Conservation (phyloP, 1,140 invertebrate species). For the Drosophila hydei region DNA sequence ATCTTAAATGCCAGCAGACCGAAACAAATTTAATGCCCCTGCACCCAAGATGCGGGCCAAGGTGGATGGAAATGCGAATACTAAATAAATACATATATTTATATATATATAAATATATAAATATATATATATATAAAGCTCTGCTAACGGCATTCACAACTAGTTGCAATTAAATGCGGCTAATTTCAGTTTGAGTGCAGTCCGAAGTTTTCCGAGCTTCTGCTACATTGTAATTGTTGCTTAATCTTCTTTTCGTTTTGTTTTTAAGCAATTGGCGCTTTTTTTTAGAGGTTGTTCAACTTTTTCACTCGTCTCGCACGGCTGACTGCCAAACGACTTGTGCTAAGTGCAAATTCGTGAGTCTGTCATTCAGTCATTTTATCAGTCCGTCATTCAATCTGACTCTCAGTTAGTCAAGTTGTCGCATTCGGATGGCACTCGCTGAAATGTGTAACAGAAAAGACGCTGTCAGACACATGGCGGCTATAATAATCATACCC, state of each 20-base stretch:
- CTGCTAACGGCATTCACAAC: conserved; percentile 52
- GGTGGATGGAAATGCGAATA: conserved; percentile 32
- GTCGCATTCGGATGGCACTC: conserved; percentile 61
- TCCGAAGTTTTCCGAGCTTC: conserved; percentile 38
- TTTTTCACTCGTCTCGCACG: conserved; percentile 42
- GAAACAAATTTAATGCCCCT: conserved; percentile 70
- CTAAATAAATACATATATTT: conserved; percentile 3
- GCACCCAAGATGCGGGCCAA: conserved; percentile 8
- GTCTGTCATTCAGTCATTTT: conserved; percentile 15
- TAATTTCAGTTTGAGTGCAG: conserved; percentile 57
- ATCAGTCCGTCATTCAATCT: conserved; percentile 16
- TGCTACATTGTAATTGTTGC: neutral
- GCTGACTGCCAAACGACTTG: conserved; percentile 36
- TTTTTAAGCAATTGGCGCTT: conserved; percentile 37
- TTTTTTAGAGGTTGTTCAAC: conserved; percentile 70
- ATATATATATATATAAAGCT: conserved; percentile 21
- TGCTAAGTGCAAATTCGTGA: conserved; percentile 21
- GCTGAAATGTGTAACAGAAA: conserved; percentile 36
- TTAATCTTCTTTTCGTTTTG: neutral
- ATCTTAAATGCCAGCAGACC: conserved; percentile 72
- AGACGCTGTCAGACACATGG: conserved; percentile 22
- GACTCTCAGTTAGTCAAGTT: conserved; percentile 41
- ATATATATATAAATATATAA: conserved; percentile 19
- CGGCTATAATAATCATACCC: conserved; percentile 25
- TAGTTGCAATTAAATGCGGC: conserved; percentile 59